These are phyloP conservation scores for Hydractinia echinata DNA, from an alignment of 30 jellyfish, hydroid and myxozoan genomes.

Conservation along the genomic window DNA sequence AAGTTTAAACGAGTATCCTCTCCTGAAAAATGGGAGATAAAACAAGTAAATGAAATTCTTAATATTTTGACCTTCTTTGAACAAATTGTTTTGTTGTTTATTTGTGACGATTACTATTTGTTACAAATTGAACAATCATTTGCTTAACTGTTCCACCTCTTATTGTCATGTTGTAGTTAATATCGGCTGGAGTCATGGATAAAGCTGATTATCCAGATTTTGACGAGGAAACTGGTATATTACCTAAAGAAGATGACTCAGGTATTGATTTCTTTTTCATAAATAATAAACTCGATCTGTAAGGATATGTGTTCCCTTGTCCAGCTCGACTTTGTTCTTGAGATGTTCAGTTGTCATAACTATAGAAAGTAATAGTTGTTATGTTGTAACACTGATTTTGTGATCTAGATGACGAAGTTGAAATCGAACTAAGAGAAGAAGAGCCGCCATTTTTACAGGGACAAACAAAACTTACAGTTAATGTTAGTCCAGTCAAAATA, in stretches of 20 bases:
- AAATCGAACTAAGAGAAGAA: constrained; percentile 88
- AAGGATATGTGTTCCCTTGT: no score
- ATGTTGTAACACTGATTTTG: background rate
- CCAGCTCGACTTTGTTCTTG: no score
- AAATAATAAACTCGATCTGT: no score
- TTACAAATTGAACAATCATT: no score
- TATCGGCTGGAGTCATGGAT: constrained; percentile 98
- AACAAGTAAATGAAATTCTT: constrained; percentile 58
- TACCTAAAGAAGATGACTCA: constrained; percentile 93
- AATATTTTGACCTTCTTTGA: background rate
- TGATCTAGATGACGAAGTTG: constrained; percentile 86
- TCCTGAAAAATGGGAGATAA: constrained; percentile 98
- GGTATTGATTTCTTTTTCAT: constrained; percentile 35
- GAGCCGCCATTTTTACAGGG: constrained; percentile 99
- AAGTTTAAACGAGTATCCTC: constrained; percentile 94
- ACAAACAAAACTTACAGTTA: constrained; percentile 81
- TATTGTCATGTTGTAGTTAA: constrained; percentile 42
- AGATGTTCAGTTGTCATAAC: background rate
- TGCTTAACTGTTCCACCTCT: no score
- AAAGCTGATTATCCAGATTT: constrained; percentile 96
- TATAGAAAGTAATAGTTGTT: background rate
- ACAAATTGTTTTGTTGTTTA: no score
- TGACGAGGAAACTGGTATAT: constrained; percentile 98
- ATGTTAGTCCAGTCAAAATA: constrained; percentile 90
- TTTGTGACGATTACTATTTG: no score